phyloP scores from a whole-genome alignment of 2,113 vertebrate genomes.

The Odocoileus virginianus region DNA sequence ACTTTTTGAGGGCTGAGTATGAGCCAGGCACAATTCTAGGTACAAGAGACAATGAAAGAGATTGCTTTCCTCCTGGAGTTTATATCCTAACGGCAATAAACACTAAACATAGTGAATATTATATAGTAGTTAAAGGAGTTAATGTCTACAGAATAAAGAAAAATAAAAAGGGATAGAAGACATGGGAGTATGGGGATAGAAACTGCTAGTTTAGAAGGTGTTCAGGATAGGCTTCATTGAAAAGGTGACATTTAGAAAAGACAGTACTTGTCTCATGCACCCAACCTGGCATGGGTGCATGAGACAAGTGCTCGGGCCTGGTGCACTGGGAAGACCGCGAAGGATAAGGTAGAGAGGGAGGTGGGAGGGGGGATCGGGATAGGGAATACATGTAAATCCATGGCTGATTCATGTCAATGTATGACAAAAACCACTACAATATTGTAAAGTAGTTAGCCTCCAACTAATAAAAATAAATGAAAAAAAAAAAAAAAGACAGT shows the following conservation, averaged over 20 bases:
- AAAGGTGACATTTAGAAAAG: neutral
- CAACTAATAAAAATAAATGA: too few species aligned
- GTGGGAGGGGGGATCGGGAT: too few species aligned
- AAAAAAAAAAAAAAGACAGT: neutral
- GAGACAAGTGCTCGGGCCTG: too few species aligned
- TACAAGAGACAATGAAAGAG: neutral
- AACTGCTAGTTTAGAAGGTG: neutral
- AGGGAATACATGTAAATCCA: too few species aligned
- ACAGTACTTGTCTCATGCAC: neutral
- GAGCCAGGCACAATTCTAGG: neutral
- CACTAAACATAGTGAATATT: neutral
- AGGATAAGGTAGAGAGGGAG: too few species aligned
- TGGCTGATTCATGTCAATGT: too few species aligned
- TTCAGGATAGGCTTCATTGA: neutral
- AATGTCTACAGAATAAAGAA: neutral
- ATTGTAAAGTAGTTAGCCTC: too few species aligned
- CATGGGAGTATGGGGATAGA: neutral
- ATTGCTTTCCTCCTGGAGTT: neutral
- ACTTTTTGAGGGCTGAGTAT: neutral
- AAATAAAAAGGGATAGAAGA: neutral
- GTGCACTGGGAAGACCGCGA: too few species aligned
- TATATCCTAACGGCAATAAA: neutral
- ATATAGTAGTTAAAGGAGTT: neutral
- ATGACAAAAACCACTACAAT: too few species aligned
- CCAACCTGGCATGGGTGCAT: too few species aligned